Conservation (phyloP, 2,797 vertebrate species). For the Poeciliopsis paucimaculata region DNA sequence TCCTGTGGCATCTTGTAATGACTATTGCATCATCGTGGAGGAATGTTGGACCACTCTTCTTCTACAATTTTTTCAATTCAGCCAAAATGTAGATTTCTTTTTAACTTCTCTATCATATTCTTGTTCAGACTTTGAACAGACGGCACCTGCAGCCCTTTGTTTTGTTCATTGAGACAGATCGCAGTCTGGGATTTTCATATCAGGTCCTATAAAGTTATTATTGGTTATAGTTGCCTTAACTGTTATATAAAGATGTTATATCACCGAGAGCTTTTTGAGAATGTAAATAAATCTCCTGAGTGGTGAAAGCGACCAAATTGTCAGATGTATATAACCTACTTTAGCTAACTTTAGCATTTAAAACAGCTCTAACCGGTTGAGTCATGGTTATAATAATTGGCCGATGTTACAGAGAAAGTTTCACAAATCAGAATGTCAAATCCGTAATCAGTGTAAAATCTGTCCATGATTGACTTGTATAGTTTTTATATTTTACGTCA, state of each 20-base stretch:
- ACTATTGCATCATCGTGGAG: neutral
- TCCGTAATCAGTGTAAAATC: neutral
- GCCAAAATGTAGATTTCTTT: neutral
- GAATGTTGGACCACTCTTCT: neutral
- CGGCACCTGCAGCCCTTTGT: neutral
- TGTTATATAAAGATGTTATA: neutral
- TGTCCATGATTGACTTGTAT: neutral
- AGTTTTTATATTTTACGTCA: neutral
- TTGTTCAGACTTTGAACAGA: neutral
- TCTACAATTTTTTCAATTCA: neutral
- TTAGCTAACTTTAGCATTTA: neutral
- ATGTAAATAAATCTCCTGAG: neutral
- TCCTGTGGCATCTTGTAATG: neutral
- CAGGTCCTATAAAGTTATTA: neutral
- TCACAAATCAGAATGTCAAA: neutral
- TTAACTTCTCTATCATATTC: neutral
- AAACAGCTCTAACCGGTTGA: neutral
- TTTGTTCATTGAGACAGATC: neutral
- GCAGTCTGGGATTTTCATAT: neutral
- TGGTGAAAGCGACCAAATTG: neutral
- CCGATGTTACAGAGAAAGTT: neutral
- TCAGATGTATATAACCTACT: neutral
- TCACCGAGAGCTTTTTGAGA: neutral
- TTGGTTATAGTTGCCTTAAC: neutral
- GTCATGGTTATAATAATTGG: neutral